Base-by-base conservation (phyloP, 1,140 invertebrate genomes). In the Euschistus heros region DNA sequence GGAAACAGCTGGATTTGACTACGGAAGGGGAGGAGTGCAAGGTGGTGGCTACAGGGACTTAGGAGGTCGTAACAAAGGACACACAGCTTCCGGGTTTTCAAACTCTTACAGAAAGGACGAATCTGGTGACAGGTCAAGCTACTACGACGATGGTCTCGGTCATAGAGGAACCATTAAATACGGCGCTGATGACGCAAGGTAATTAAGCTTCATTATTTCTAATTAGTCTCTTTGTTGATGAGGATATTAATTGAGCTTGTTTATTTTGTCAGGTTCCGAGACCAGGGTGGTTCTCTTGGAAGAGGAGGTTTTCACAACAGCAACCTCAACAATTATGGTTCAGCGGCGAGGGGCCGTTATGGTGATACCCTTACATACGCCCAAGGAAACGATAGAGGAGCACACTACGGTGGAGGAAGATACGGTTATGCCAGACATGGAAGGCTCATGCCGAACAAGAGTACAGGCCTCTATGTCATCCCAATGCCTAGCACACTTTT, bases 41-140 rank as follows among this genome's bases (percentile, higher is more conserved):
- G 70, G 70, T 7, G 69, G 68, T 17, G 69, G 69, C 2, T 71
- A 70, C 27, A 63, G 68, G 5, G 69, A 68, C 26, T 63, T 70
- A 5, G 69, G 69, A 18, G 72, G 72, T 3, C 62, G 72, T 13
- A 70, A 72, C 42, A 72, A 72, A 46, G 72, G 72, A 17, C 72
- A 73, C 50, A 69, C 72, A 26, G 68, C 70, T 0, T 63, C 72
- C 0, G 72, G 72, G 18, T 73, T 73, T 55, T 68, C 69, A 33
- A 73, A 70, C 24, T 70, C 72, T 2, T 73, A 73, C 62, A 62
- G 69, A 17, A 73, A 73, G 63, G 70, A 73, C 44, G 72, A 73
- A 55, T 70, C 69, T 20, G 72, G 72, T 0, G 71, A 73, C 37
- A 72, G 71, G 5, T 66, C 69, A 0, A 70, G 65, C 15, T 73